Base-by-base conservation (phyloP, 2,113 vertebrate genomes). In the Menura novaehollandiae region DNA sequence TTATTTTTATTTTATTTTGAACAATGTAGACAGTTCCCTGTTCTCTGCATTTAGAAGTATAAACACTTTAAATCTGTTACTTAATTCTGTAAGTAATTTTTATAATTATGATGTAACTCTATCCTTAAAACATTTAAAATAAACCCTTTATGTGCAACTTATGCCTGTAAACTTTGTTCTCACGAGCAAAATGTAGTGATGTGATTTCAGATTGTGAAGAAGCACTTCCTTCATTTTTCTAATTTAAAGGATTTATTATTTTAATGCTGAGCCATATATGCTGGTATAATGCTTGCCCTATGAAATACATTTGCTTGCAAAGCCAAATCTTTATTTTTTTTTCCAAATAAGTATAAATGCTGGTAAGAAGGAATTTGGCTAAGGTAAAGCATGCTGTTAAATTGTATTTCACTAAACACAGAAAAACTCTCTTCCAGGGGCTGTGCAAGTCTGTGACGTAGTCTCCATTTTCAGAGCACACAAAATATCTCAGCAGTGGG, bases 11-110 rank as follows among this genome's bases (percentile, higher is more conserved):
- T 98, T 98, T 98, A 98, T 98, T 99, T 98, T 98, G 97, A 98
- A 98, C 98, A 97, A 97, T 98, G 98, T 99, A 99, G 98, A 98
- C 98, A 98, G 98, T 98, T 98, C 97, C 97, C 98, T 98, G 98
- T 98, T 98, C 97, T 98, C 98, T 99, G 98, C 98, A 98, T 98
- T 98, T 99, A 98, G 98, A 98, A 98, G 97, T 98, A 98, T 98
- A 98, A 98, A 98, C 98, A 98, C 98, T 98, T 98, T 97, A 98
- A 98, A 98, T 97, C 98, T 98, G 98, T 99, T 98, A 97, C 97
- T 97, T 97, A 98, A 98, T 98, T 98, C 98, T 99, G 98, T 98
- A 99, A 98, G 98, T 99, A 98, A 98, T 99, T 99, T 99, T 99
- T 99, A 98, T 99, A 98, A 98, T 98, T 98, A 98, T 98, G 98